Evolutionary conservation across 1,140 invertebrate species (phyloP).

Genomic region (Drosophila jambulina): DNA sequence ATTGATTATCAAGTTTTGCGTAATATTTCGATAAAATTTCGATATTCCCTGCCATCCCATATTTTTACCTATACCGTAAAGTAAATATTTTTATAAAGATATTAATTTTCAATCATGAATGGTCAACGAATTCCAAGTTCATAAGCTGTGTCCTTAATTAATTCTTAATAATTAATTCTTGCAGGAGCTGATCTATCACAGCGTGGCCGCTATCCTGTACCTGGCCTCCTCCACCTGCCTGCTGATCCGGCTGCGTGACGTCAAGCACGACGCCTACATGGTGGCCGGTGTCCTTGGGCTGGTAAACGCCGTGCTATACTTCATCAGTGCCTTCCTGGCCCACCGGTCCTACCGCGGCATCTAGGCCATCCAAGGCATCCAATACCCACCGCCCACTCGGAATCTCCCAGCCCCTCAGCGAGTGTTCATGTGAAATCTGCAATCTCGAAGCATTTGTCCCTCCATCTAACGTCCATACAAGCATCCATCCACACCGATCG

Average conservation of each 20-base stretch:
- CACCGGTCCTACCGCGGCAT: conserved; percentile 89
- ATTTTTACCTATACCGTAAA: no score
- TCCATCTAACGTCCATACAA: conserved; percentile 21
- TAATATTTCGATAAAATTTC: no score
- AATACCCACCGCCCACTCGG: conserved; percentile 25
- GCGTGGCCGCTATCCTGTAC: conserved; percentile 89
- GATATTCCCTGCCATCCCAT: not conserved
- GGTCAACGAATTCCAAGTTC: no score
- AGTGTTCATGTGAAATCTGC: conserved; percentile 48
- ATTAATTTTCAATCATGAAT: no score
- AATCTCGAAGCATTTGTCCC: conserved; percentile 53
- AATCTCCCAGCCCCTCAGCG: conserved; percentile 18
- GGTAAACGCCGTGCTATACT: conserved; percentile 89
- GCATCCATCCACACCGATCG: conserved; percentile 1
- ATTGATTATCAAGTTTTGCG: no score
- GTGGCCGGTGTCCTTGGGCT: conserved; percentile 91
- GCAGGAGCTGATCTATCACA: conserved; percentile 93
- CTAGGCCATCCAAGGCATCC: conserved; percentile 82
- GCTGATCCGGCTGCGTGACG: conserved; percentile 86
- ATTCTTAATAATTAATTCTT: not conserved
- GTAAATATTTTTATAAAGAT: no score
- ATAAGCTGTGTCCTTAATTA: not conserved
- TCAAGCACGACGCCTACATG: conserved; percentile 88
- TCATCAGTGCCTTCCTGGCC: conserved; percentile 91
- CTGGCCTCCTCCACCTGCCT: conserved; percentile 89